phyloP scores from a whole-genome alignment of 2,113 vertebrate species.

The Lepus americanus region DNA sequence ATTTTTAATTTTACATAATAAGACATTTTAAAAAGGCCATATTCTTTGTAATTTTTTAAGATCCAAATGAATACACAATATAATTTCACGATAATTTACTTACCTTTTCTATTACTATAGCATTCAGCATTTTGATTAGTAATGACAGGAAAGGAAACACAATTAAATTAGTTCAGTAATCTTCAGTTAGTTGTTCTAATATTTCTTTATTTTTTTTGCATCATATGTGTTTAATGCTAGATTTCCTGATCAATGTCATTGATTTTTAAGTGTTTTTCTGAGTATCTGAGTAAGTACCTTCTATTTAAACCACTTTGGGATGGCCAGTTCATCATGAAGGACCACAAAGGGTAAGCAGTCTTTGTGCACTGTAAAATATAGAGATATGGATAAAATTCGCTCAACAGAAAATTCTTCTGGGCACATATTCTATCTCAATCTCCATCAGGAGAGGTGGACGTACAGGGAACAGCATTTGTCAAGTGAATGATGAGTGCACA shows the following conservation, averaged over 20 bases:
- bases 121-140: not conserved
- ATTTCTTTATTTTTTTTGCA: not conserved
- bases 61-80: not conserved
- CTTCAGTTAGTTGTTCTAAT: not conserved
- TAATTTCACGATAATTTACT: not conserved
- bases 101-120: not conserved
- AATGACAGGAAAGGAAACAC: not conserved
- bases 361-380: not conserved
- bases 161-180: not conserved
- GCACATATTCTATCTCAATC: not conserved
- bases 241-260: not conserved
- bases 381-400: not conserved
- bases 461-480: not conserved
- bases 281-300: slow-evolving; percentile 10
- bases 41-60: not conserved
- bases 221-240: not conserved
- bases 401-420: not conserved
- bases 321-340: not conserved
- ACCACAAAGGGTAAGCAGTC: not conserved
- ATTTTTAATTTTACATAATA: not conserved
- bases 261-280: not conserved
- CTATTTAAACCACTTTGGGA: not conserved
- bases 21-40: not conserved
- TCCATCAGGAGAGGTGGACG: not conserved
- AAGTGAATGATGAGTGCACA: not conserved